phyloP scores from a whole-genome alignment of 2,113 vertebrate species.

The Rhinoderma darwinii region DNA sequence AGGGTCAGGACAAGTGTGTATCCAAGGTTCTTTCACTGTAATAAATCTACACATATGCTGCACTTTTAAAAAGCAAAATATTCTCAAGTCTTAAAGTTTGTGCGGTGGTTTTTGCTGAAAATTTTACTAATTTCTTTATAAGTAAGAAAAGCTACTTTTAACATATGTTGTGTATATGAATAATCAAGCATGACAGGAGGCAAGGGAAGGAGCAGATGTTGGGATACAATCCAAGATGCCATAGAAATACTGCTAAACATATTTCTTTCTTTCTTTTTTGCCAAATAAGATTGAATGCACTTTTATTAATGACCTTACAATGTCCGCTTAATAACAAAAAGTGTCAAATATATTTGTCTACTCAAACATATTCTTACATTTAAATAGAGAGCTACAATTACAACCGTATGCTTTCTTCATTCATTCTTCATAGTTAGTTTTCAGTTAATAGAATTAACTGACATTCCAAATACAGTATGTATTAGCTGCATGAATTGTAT shows the following conservation, averaged over 20 bases:
- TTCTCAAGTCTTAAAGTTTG: slow-evolving; percentile 3
- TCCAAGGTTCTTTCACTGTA: neutral
- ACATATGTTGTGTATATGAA: slow-evolving; percentile 57
- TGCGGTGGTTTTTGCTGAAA: slow-evolving; percentile 3
- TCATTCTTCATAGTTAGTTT: no score
- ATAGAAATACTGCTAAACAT: slow-evolving; percentile 51
- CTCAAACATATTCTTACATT: neutral
- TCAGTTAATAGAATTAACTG: no score
- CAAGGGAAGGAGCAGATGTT: slow-evolving; percentile 53
- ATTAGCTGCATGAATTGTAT: no score
- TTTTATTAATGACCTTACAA: slow-evolving; percentile 44
- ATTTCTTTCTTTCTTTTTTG: slow-evolving; percentile 7
- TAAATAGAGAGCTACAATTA: neutral
- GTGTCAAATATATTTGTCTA: neutral
- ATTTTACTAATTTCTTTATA: neutral
- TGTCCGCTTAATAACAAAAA: neutral
- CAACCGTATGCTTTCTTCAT: neutral
- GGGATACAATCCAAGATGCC: slow-evolving; percentile 51
- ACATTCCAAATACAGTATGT: no score
- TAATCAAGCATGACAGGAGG: slow-evolving; percentile 56
- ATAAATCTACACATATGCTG: neutral
- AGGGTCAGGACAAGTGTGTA: slow-evolving; percentile 3
- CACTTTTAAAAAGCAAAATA: neutral
- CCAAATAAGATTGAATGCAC: slow-evolving; percentile 36
- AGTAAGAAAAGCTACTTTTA: slow-evolving; percentile 35